phyloP scores from a whole-genome alignment of 2,797 vertebrate species.

The Chelmon rostratus region DNA sequence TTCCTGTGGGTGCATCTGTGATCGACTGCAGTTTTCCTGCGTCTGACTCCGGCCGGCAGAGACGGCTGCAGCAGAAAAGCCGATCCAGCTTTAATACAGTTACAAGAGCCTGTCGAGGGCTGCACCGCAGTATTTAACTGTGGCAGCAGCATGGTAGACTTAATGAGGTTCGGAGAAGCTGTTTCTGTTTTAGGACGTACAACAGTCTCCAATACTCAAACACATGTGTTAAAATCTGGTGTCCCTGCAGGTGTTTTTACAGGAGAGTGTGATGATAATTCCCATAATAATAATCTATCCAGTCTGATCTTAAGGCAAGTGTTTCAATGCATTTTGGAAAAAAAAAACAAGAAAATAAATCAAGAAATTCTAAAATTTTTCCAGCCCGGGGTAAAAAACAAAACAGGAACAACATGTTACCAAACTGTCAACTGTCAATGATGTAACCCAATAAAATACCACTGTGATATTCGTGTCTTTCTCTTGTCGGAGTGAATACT shows the following conservation, averaged over 20 bases:
- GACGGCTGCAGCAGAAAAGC: too few relatives aligned
- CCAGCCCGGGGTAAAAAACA: background rate
- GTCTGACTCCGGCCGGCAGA: too few relatives aligned
- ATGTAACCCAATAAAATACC: background rate
- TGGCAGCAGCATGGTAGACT: too few relatives aligned
- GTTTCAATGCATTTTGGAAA: background rate
- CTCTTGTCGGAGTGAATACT: conserved; percentile 15
- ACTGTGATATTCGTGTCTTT: background rate
- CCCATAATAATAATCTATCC: rapidly evolving
- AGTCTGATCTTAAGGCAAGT: background rate
- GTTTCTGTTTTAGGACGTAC: background rate
- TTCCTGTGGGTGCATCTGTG: too few relatives aligned
- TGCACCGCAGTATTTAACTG: too few relatives aligned
- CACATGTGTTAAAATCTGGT: background rate
- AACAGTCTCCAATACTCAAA: background rate
- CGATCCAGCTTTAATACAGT: background rate
- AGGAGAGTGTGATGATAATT: background rate
- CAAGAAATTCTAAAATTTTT: background rate
- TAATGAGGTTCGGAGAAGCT: background rate
- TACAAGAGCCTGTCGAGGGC: background rate
- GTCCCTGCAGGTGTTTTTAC: background rate
- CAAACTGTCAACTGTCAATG: conserved; percentile 1
- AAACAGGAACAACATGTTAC: background rate
- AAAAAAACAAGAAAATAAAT: background rate
- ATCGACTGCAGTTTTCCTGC: too few relatives aligned